These are phyloP conservation scores for Ornithorhynchus anatinus DNA, from an alignment of 2,113 vertebrate species.

Conservation along the genomic window DNA sequence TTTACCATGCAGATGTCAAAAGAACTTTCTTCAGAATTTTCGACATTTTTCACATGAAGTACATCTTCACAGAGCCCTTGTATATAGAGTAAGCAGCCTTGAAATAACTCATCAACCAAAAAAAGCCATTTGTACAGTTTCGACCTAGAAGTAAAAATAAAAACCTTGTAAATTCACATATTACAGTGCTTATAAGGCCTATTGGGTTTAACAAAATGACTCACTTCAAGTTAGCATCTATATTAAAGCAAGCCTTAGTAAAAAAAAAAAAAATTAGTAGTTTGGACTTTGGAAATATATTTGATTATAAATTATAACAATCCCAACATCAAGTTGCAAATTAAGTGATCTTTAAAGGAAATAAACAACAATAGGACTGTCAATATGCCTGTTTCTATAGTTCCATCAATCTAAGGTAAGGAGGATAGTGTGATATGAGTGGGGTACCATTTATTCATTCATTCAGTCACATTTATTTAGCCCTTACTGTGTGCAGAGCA, in stretches of 20 bases:
- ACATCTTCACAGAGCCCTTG: slow-evolving; percentile 58
- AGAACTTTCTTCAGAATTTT: neutral
- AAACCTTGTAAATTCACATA: too few species aligned
- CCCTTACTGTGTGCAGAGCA: too few species aligned
- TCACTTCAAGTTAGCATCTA: neutral
- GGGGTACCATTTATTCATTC: too few species aligned
- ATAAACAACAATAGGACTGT: too few species aligned
- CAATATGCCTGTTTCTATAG: too few species aligned
- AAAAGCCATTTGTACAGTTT: slow-evolving; percentile 55
- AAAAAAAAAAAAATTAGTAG: too few species aligned
- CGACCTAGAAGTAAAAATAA: slow-evolving; percentile 47
- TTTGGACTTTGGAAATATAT: neutral
- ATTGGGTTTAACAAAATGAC: neutral
- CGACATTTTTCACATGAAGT: neutral
- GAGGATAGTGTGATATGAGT: too few species aligned
- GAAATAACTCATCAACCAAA: slow-evolving; percentile 60
- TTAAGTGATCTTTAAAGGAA: too few species aligned
- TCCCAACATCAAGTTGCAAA: too few species aligned
- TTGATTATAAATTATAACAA: too few species aligned
- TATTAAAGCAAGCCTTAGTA: neutral
- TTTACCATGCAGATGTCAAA: slow-evolving; percentile 55
- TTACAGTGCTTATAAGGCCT: neutral
- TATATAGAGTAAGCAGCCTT: slow-evolving; percentile 59
- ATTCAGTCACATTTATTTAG: too few species aligned
- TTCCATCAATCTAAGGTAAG: too few species aligned